Conservation (phyloP, 2,888 invertebrate species). For the Eupsilia transversa region DNA sequence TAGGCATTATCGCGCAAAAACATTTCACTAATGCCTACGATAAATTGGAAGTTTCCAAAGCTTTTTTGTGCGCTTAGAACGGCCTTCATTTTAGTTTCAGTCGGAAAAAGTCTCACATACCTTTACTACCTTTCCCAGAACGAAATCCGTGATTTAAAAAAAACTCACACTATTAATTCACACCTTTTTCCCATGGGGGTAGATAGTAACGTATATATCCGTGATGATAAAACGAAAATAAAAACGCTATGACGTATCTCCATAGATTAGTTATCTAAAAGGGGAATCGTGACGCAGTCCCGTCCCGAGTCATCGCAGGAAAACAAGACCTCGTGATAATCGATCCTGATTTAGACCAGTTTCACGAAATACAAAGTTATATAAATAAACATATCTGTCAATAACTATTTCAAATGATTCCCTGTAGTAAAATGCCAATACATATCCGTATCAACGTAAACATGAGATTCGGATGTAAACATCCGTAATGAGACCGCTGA, state of each 20-base stretch:
- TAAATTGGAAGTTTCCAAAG: not conserved
- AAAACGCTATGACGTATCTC: not conserved
- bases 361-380: constrained; percentile 12
- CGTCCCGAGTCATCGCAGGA: not conserved
- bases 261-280: not conserved
- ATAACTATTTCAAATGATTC: constrained; percentile 1
- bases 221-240: not conserved
- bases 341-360: constrained; percentile 8
- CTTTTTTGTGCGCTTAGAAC: not conserved
- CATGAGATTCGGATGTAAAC: constrained; percentile 26
- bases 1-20: not conserved
- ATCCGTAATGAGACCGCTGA: constrained; percentile 15
- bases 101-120: not conserved
- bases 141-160: not conserved
- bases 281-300: not conserved
- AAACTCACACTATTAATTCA: too few relatives aligned
- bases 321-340: not conserved
- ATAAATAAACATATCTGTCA: not conserved
- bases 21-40: not conserved
- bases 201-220: not conserved
- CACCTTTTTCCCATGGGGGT: not conserved
- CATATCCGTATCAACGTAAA: constrained; percentile 17
- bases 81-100: not conserved
- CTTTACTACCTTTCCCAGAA: not conserved
- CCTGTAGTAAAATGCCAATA: constrained; percentile 26